Percentiles rank a stretch among this genome's conserved stretches.
Conservation (phyloP, 2,797 vertebrate genomes). For the Morelia viridis region DNA sequence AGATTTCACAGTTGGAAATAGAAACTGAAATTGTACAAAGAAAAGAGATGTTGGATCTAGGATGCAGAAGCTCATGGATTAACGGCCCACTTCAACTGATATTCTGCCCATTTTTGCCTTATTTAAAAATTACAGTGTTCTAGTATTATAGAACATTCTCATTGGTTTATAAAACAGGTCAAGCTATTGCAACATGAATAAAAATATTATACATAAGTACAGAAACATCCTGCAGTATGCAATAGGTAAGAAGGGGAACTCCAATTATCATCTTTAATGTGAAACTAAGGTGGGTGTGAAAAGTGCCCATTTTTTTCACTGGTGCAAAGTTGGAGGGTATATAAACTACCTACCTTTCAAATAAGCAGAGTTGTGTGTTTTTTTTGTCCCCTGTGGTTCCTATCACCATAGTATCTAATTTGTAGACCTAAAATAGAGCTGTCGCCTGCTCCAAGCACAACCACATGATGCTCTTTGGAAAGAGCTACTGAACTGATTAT, state of each 20-base stretch:
- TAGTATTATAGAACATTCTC: background rate
- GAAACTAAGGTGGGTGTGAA: no score
- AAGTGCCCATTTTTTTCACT: background rate
- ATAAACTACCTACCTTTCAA: constrained; percentile 3
- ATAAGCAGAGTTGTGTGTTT: constrained; percentile 11
- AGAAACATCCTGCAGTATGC: background rate
- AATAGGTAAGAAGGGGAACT: background rate
- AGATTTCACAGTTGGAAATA: background rate
- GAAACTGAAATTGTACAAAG: background rate
- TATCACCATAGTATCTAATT: constrained; percentile 4
- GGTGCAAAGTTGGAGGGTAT: background rate
- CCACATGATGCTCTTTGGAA: background rate
- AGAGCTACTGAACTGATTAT: background rate
- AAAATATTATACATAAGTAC: background rate
- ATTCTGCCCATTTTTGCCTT: background rate
- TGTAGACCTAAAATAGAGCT: constrained; percentile 24
- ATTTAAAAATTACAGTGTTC: background rate
- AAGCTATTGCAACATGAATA: background rate
- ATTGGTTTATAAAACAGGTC: background rate
- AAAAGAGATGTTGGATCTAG: background rate
- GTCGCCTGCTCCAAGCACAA: background rate
- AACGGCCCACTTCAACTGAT: background rate
- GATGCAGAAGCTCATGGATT: background rate
- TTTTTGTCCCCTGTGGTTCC: background rate
- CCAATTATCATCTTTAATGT: no score